Conservation (phyloP, 1,140 invertebrate genomes). For the Eubasilissa regina region DNA sequence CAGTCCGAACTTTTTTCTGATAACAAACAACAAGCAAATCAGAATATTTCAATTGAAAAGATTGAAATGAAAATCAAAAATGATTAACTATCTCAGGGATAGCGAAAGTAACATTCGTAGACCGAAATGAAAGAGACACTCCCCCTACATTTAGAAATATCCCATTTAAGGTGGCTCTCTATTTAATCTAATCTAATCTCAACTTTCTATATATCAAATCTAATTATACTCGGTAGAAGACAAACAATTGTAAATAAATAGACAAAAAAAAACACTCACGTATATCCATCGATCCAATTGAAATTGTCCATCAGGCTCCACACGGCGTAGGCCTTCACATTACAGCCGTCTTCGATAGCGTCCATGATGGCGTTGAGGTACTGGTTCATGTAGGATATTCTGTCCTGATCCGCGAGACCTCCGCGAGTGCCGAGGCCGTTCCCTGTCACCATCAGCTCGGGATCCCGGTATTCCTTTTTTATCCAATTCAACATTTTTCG, state of each 20-base stretch:
- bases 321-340: constrained; percentile 76
- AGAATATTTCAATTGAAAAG: not conserved
- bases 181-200: too few relatives aligned
- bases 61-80: not conserved
- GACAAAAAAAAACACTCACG: too few relatives aligned
- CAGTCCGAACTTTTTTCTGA: constrained; percentile 78
- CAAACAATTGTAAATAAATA: too few relatives aligned
- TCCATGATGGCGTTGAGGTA: constrained; percentile 65
- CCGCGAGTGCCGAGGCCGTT: constrained; percentile 70
- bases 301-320: constrained; percentile 81
- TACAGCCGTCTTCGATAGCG: constrained; percentile 71
- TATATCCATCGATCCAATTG: constrained; percentile 75
- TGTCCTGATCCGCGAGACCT: constrained; percentile 69
- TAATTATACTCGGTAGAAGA: too few relatives aligned
- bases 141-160: too few relatives aligned
- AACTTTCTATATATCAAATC: too few relatives aligned
- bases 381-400: constrained; percentile 70
- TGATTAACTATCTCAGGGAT: too few relatives aligned
- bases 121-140: too few relatives aligned
- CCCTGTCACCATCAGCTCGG: constrained; percentile 75
- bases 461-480: constrained; percentile 72
- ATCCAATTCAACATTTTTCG: constrained; percentile 76
- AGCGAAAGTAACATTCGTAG: too few relatives aligned
- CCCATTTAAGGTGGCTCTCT: too few relatives aligned
- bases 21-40: constrained; percentile 49